Percentiles rank a stretch among this genome's conserved stretches.
phyloP scores from a whole-genome alignment of 2,113 vertebrate species.

The Pygoscelis antarcticus region DNA sequence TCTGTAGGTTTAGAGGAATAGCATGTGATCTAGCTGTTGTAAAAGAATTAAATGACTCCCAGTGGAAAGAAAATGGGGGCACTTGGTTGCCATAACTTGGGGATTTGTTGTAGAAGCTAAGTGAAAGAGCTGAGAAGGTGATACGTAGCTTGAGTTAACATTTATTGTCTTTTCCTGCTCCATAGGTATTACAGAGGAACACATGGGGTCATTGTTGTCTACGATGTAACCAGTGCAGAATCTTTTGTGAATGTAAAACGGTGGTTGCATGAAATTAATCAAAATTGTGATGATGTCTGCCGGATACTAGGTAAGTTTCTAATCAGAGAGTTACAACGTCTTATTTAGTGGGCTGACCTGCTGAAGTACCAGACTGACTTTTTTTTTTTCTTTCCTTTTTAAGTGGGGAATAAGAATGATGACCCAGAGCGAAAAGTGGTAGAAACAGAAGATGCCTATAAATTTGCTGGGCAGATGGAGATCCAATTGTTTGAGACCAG shows the following conservation, averaged over 20 bases:
- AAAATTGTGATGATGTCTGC: slow-evolving; percentile 98
- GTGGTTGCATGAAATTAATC: slow-evolving; percentile 99
- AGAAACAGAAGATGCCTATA: slow-evolving; percentile 96
- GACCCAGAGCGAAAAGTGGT: slow-evolving; percentile 97
- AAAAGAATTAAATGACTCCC: neutral
- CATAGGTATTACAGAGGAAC: slow-evolving; percentile 96
- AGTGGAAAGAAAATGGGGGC: neutral
- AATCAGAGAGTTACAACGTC: neutral
- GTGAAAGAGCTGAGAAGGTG: neutral
- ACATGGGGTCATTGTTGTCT: slow-evolving; percentile 97
- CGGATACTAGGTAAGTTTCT: slow-evolving; percentile 90
- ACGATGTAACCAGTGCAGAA: slow-evolving; percentile 96
- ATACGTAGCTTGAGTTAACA: neutral
- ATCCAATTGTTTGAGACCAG: slow-evolving; percentile 98
- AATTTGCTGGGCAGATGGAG: slow-evolving; percentile 98
- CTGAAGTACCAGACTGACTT: neutral
- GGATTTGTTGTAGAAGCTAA: neutral
- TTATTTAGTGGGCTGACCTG: neutral
- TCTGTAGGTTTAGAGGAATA: neutral
- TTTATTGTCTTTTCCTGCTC: neutral
- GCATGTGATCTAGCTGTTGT: neutral
- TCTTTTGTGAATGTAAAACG: slow-evolving; percentile 99
- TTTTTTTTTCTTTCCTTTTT: neutral
- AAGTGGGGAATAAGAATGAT: slow-evolving; percentile 98
- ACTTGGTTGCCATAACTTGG: neutral